Conservation (phyloP, 2,888 invertebrate genomes). For the Theretra japonica region DNA sequence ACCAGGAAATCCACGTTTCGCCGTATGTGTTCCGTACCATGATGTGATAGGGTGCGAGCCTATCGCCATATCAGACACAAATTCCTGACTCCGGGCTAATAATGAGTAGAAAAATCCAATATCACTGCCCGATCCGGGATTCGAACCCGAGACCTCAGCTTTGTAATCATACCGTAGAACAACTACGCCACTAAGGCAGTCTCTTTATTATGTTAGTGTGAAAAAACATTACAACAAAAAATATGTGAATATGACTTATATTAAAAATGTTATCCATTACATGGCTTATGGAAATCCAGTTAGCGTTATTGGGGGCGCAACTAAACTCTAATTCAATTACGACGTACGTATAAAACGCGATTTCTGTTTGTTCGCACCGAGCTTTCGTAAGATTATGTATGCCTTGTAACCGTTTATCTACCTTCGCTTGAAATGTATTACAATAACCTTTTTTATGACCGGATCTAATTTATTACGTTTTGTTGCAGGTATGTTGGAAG, state of each 20-base stretch:
- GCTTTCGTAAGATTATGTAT: constrained; percentile 54
- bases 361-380: constrained; percentile 47
- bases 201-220: no score
- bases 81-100: no score
- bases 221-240: neutral
- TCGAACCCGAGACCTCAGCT: no score
- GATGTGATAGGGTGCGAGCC: no score
- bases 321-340: constrained; percentile 75
- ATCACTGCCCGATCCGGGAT: no score
- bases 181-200: no score
- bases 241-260: constrained; percentile 29
- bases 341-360: constrained; percentile 53
- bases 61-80: no score
- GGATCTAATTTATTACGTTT: constrained; percentile 2
- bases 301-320: constrained; percentile 70
- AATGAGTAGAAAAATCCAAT: no score
- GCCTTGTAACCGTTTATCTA: constrained; percentile 30
- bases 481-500: constrained; percentile 7
- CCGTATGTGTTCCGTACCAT: no score
- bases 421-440: neutral
- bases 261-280: constrained; percentile 45
- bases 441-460: constrained; percentile 10
- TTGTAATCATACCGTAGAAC: no score
- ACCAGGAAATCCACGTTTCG: no score
- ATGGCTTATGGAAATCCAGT: constrained; percentile 60